These are phyloP conservation scores for Mythimna vitellina DNA, from an alignment of 2,888 invertebrate genomes.

Conservation along the genomic window DNA sequence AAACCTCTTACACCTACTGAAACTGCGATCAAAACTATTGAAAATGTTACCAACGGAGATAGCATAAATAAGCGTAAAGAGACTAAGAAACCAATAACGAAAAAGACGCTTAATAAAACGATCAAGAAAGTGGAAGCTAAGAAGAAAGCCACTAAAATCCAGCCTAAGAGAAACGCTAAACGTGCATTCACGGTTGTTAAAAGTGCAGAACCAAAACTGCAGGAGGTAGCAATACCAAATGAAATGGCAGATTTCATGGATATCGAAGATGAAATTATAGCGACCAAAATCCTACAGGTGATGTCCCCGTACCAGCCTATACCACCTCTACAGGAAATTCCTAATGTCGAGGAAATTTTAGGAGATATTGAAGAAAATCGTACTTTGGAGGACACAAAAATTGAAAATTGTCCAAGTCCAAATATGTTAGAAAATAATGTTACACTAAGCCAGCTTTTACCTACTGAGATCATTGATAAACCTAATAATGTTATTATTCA, in stretches of 20 bases:
- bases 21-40: slow-evolving; percentile 9
- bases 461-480: background rate
- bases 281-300: slow-evolving; percentile 67
- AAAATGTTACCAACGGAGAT: slow-evolving; percentile 14
- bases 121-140: slow-evolving; percentile 41
- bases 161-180: slow-evolving; percentile 40
- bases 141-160: slow-evolving; percentile 47
- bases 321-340: slow-evolving; percentile 36
- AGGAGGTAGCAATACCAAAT: background rate
- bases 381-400: background rate
- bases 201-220: slow-evolving; percentile 13
- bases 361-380: slow-evolving; percentile 33
- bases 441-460: slow-evolving; percentile 22
- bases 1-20: slow-evolving; percentile 35
- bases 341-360: slow-evolving; percentile 39
- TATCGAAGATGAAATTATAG: slow-evolving; percentile 71
- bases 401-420: slow-evolving; percentile 29
- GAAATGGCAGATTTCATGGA: slow-evolving; percentile 56
- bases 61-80: slow-evolving; percentile 23
- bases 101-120: slow-evolving; percentile 37
- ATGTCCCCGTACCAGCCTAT: slow-evolving; percentile 17
- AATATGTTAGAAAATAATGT: slow-evolving; percentile 46
- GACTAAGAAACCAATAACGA: slow-evolving; percentile 29
- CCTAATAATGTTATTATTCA: slow-evolving; percentile 4
- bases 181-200: background rate